Evolutionary conservation across 2,888 invertebrate genomes (phyloP).

Genomic region (Germaria angustata): DNA sequence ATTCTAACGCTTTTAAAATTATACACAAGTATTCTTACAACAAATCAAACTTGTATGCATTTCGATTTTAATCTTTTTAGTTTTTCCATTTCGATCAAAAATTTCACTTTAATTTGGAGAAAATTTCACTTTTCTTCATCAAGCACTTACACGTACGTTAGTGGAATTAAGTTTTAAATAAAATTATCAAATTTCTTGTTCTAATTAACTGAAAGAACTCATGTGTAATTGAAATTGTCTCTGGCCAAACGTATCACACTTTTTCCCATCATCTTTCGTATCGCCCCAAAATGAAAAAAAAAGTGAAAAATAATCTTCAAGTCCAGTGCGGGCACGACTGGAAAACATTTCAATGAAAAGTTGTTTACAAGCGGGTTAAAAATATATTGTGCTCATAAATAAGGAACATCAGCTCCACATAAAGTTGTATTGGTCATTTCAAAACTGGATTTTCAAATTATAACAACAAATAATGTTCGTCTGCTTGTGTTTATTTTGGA

Average conservation of each 20-base stretch:
- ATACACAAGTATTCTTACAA: too few relatives aligned
- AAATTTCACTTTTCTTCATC: conserved; percentile 36
- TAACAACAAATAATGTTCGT: neutral
- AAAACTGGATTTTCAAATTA: conserved; percentile 14
- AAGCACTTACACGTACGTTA: neutral
- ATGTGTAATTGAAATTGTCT: conserved; percentile 8
- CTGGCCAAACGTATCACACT: neutral
- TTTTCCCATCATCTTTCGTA: neutral
- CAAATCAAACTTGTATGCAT: neutral
- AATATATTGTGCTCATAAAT: conserved; percentile 14
- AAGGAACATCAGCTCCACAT: conserved; percentile 24
- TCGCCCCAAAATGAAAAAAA: neutral
- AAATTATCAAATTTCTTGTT: conserved; percentile 34
- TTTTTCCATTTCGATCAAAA: neutral
- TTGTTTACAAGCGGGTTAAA: neutral
- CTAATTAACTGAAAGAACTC: conserved; percentile 43
- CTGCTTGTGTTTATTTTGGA: neutral
- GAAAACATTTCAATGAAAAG: conserved; percentile 30
- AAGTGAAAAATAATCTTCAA: conserved; percentile 30
- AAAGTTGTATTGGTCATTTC: neutral
- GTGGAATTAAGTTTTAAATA: conserved; percentile 11
- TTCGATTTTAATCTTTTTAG: neutral
- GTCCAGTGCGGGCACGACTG: neutral
- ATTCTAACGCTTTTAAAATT: too few relatives aligned
- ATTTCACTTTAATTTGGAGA: conserved; percentile 19